Base-by-base conservation (phyloP, 1,140 invertebrate genomes). In the Drosophila virilis region DNA sequence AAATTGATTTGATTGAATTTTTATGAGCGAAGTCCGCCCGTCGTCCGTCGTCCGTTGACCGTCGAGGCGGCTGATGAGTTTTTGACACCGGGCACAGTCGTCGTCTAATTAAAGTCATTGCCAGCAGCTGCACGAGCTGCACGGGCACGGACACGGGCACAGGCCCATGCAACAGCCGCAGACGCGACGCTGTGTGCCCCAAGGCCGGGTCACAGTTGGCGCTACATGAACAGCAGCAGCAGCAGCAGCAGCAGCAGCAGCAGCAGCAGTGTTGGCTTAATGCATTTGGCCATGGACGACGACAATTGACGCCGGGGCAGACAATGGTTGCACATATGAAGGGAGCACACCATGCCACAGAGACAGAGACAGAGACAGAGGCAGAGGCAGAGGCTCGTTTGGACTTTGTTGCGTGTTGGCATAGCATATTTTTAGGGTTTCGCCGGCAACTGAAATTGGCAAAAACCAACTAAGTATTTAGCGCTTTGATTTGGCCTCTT, bases 1-100 rank as follows among this genome's bases (percentile, higher is more conserved):
- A 90, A 90, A 90, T 90, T 90, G 86, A 90, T 90, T 90, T 90
- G 86, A 90, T 90, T 90, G 82, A 90, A 90, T 90, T 90, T 90
- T 89, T 89, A 90, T 89, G 85, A 90, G 78, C 72, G 73, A 51
- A 12, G 17, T 33, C 35, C 32, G 40, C 22, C 17, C 50, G 13
- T 40, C 58, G 52, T n/a, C n/a, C n/a, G n/a, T n/a, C n/a, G n/a
- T 2, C 15, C 65, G 17, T 9, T 13, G 66, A 8, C 65, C 55
- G 15, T 38, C 37, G 35, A 50, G 45, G 37, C 59, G 73, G 60
- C 77, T 82, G 80, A 76, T 82, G 80, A 71, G 51, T 65, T 83
- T 71, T 82, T 60, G 70, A 61, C 70, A 69, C 66, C 60, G 58
- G 48, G 9, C 2, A 13, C 6, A 32, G 13, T 28, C 33, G 55